phyloP scores from a whole-genome alignment of 2,113 vertebrate species.

The Geothlypis trichas region DNA sequence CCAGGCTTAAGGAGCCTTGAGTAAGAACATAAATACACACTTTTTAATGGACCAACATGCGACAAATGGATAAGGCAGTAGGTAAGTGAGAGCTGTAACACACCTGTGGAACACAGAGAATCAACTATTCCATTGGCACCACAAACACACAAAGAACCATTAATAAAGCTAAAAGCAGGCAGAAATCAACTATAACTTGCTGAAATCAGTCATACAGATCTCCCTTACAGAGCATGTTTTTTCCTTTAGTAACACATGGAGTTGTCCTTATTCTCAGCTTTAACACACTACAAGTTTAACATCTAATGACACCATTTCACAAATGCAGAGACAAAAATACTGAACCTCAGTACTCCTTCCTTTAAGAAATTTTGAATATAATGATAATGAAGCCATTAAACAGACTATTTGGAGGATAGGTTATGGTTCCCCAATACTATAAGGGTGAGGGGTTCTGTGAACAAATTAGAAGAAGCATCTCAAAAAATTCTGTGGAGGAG shows the following conservation, averaged over 20 bases:
- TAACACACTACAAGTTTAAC: background rate
- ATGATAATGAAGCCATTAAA: background rate
- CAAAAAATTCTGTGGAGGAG: background rate
- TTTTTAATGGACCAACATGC: background rate
- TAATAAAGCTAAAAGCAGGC: background rate
- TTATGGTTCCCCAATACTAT: background rate
- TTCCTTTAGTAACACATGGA: background rate
- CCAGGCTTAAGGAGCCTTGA: background rate
- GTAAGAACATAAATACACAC: background rate
- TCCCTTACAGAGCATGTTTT: background rate
- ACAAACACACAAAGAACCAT: background rate
- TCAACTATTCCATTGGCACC: background rate
- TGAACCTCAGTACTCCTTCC: background rate
- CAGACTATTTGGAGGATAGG: background rate
- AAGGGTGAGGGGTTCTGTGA: fast-evolving
- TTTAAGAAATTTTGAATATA: background rate
- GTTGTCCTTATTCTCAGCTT: background rate
- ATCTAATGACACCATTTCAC: background rate
- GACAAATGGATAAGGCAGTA: background rate
- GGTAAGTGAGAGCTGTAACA: fast-evolving
- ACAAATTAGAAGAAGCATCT: background rate
- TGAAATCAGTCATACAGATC: background rate
- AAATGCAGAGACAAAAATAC: background rate
- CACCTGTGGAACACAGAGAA: background rate
- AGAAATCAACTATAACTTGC: background rate